Percentiles rank a stretch among this genome's conserved stretches.
Conservation (phyloP, 2,797 vertebrate species). For the Euphonia xanthogaster region DNA sequence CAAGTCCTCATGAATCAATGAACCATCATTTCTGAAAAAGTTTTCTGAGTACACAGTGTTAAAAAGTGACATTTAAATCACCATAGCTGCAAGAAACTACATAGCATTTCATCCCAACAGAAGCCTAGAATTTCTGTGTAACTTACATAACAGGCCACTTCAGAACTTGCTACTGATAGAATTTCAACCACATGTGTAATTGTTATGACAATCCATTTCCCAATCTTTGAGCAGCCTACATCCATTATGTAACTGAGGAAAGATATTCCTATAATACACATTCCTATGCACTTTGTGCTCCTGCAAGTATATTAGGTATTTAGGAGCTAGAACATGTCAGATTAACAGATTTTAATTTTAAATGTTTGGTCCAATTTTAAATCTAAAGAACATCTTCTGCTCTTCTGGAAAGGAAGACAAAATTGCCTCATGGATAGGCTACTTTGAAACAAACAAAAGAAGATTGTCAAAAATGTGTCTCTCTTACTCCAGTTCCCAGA, state of each 20-base stretch:
- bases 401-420: background rate
- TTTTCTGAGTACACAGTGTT: rapidly evolving
- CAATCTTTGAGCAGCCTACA: background rate
- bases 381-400: background rate
- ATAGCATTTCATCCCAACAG: background rate
- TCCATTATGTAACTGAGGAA: background rate
- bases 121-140: background rate
- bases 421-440: rapidly evolving
- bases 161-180: background rate
- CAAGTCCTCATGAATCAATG: background rate
- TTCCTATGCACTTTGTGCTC: background rate
- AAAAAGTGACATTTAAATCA: background rate
- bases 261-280: background rate
- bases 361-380: background rate
- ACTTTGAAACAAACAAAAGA: background rate
- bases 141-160: background rate
- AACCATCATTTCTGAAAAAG: background rate
- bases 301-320: background rate
- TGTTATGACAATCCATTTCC: background rate
- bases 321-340: background rate
- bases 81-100: background rate
- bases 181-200: background rate
- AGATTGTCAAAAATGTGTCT: background rate
- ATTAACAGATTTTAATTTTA: background rate
- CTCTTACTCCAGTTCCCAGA: background rate